These are phyloP conservation scores for Apus apus DNA, from an alignment of 2,113 vertebrate species.

Conservation along the genomic window DNA sequence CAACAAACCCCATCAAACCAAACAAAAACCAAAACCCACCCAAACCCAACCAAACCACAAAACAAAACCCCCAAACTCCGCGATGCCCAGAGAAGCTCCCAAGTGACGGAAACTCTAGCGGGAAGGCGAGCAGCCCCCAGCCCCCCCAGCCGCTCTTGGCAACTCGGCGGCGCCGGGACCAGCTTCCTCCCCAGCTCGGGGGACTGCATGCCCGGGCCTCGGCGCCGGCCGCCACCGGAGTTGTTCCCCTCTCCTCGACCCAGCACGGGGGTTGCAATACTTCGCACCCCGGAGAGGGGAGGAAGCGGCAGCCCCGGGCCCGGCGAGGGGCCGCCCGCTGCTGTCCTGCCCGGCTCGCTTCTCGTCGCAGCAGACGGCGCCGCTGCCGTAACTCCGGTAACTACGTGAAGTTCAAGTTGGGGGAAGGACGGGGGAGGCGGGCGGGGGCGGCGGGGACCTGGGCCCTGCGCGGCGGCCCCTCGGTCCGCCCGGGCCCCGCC, in stretches of 20 bases:
- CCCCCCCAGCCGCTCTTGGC: not conserved
- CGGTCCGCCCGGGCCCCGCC: not conserved
- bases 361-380: constrained; percentile 3
- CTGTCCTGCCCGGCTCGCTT: not conserved
- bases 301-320: not conserved
- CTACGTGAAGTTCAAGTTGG: constrained; percentile 62
- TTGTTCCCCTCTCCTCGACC: not conserved
- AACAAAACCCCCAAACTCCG: not conserved
- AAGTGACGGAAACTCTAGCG: not conserved
- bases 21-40: no score
- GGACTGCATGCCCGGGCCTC: not conserved
- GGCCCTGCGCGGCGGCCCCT: not conserved
- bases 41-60: no score
- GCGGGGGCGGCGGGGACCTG: not conserved
- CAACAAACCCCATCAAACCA: no score
- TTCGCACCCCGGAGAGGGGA: not conserved
- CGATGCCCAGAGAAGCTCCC: not conserved
- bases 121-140: not conserved
- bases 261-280: not conserved
- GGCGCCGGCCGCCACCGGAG: not conserved
- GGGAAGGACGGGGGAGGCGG: not conserved
- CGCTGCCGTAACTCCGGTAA: constrained; percentile 59
- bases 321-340: not conserved
- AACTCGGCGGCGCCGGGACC: not conserved
- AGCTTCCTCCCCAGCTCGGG: not conserved